Evolutionary conservation across 2,113 vertebrate genomes (phyloP), one percentile per base, ranked within the genome.

Genomic region (Colius striatus): DNA sequence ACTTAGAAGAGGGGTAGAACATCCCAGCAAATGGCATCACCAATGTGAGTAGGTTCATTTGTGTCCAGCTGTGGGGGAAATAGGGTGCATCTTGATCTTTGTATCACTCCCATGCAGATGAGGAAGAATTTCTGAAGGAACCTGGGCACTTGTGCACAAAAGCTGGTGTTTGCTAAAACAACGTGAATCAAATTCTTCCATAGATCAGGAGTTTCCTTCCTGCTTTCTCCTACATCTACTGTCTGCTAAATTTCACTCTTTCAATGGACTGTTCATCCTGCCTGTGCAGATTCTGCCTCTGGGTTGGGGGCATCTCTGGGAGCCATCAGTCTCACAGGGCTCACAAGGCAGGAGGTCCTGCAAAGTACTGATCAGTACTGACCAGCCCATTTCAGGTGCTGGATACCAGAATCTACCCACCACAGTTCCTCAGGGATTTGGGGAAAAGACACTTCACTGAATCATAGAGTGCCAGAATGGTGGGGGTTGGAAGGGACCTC

Each of bases 381-480:
- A n/a, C n/a, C 62, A 47, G 20, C 54, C 51, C 53, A 25, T 14
- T 57, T 25, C 29, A 21, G 30, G 17, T 84, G 43, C 87, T 72
- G 90, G 70, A 8, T 43, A 25, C 34, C 13, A 43, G 76, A 25
- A 36, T 66, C 53, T 53, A 26, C 54, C 48, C 34, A 7, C 26
- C 36, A 55, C 2, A 2, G 19, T 15, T 16, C 66, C 50, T 70
- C 13, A 6, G 62, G 22, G 21, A 36, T 76, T 62, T 0, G 0
- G 30, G 45, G 17, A 81, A 36, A 77, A 84, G 81, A 30, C 1
- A 1, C 53, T 50, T 68, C 60, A 7, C 38, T 12, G 12, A 41
- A 41, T 41, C 38, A 41, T 41, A 41, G 38, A 41, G 12, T 41
- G 38, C 38, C 38, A 41, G 38, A 41, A 41, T 41, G 38, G 38